These are phyloP conservation scores for Arctia plantaginis DNA, from an alignment of 2,888 invertebrate species.

Conservation along the genomic window DNA sequence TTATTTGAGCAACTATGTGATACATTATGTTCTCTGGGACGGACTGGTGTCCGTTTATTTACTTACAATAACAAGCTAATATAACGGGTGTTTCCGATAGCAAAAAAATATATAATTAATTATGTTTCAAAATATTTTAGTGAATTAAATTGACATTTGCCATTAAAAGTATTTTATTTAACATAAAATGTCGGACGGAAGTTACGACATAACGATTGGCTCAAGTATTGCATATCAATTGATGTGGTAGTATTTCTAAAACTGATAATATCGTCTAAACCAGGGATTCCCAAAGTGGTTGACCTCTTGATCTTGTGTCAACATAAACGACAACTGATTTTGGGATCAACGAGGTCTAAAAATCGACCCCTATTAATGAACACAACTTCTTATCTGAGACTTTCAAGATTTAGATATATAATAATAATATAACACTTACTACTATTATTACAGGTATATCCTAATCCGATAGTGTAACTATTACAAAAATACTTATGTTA, in stretches of 20 bases:
- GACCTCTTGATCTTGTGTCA: no score
- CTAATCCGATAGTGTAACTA: no score
- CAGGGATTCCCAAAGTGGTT: no score
- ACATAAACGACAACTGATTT: no score
- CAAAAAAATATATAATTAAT: neutral
- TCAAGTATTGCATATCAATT: neutral
- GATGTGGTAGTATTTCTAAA: neutral
- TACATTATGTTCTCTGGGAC: neutral
- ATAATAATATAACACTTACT: no score
- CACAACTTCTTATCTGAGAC: no score
- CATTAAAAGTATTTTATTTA: conserved; percentile 12
- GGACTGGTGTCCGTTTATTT: no score
- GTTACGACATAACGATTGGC: neutral
- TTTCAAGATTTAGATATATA: no score
- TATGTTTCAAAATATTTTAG: conserved; percentile 23
- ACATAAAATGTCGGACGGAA: conserved; percentile 35
- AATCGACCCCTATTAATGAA: no score
- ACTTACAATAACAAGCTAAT: neutral
- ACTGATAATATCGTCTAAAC: conserved; percentile 1
- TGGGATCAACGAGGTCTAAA: no score
- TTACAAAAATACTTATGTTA: no score
- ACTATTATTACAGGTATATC: no score
- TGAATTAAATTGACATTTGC: conserved; percentile 32
- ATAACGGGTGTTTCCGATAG: conserved; percentile 1
- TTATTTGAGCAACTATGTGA: neutral